Percentiles rank a stretch among this genome's conserved stretches.
Conservation (phyloP, 2,113 vertebrate genomes). For the Pangasianodon gigas region DNA sequence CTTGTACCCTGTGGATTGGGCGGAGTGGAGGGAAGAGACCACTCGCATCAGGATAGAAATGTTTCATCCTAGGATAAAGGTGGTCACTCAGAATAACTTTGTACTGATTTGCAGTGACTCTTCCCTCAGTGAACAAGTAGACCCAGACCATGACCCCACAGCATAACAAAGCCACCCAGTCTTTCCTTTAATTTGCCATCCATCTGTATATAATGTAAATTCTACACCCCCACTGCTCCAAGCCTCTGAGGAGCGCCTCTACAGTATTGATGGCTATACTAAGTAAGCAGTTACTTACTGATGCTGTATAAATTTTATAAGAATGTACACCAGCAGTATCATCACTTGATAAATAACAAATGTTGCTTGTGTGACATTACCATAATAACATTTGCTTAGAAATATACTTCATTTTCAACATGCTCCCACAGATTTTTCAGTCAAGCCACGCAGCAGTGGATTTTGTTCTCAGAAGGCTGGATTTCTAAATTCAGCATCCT, state of each 20-base stretch:
- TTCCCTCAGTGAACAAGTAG: not conserved
- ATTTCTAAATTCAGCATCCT: constrained; percentile 20
- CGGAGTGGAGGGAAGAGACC: not conserved
- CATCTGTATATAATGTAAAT: constrained; percentile 6
- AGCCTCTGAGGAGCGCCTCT: not conserved
- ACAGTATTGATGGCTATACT: not conserved
- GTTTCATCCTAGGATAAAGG: not conserved
- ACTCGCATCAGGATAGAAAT: not conserved
- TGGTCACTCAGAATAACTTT: not conserved
- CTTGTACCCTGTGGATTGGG: not conserved
- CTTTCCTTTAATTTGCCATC: not conserved
- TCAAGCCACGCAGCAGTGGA: not conserved
- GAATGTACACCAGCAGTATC: not conserved
- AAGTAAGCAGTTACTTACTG: not conserved
- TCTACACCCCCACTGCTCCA: not conserved
- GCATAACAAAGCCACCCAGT: not conserved
- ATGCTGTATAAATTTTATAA: not conserved
- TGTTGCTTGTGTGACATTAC: not conserved
- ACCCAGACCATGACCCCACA: not conserved
- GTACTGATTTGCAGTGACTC: not conserved
- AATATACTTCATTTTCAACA: not conserved
- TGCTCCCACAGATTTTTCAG: not conserved
- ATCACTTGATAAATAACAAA: not conserved
- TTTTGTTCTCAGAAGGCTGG: constrained; percentile 29
- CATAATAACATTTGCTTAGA: not conserved